A percentile compares a stretch with the other conserved stretches of the same genome.
Evolutionary conservation across 2,888 invertebrate genomes (phyloP).

Genomic region (Zaprionus obscuricornis): DNA sequence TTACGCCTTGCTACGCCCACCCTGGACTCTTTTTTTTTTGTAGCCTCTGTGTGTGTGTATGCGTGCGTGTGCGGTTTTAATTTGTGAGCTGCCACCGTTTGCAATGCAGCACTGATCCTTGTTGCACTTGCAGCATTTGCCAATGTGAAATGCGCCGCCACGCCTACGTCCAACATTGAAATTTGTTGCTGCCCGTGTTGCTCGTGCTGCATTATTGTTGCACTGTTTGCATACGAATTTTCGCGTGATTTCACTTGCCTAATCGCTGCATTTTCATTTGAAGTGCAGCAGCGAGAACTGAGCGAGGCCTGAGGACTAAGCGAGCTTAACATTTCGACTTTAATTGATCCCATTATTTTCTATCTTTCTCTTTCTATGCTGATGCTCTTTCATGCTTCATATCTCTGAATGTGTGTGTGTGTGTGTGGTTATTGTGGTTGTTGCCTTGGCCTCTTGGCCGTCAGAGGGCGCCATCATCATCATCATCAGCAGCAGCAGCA

Average conservation of each 20-base stretch:
- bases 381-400: neutral
- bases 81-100: conserved; percentile 50
- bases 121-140: conserved; percentile 13
- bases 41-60: neutral
- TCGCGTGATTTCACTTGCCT: conserved; percentile 57
- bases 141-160: conserved; percentile 23
- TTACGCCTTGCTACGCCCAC: conserved; percentile 13
- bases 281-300: neutral
- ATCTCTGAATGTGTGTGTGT: neutral
- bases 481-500: no score
- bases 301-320: no score
- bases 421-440: conserved; percentile 3
- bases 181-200: conserved; percentile 12
- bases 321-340: conserved; percentile 28
- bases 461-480: conserved; percentile 37
- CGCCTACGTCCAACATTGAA: conserved; percentile 5
- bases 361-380: neutral
- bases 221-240: conserved; percentile 42
- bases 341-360: conserved; percentile 48
- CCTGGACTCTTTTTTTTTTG: neutral
- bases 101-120: conserved; percentile 44
- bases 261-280: conserved; percentile 45
- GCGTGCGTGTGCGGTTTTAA: conserved; percentile 67
- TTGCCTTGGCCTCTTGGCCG: conserved; percentile 38
- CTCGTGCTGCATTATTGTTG: conserved; percentile 23